phyloP scores from a whole-genome alignment of 2,888 invertebrate genomes.

The Nephrotoma guestfalica region DNA sequence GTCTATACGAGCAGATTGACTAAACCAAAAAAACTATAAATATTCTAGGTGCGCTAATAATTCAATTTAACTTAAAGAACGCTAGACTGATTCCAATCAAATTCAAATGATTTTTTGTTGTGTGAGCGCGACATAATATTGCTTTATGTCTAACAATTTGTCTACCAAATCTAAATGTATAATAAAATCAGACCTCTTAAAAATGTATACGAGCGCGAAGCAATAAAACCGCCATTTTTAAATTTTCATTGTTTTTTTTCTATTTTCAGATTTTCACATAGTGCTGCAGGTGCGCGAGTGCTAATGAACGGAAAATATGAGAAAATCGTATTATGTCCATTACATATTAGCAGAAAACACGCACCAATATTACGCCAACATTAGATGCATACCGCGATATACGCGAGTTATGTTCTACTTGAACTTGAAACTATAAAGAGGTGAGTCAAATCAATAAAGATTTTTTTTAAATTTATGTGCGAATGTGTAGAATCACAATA shows the following conservation, averaged over 20 bases:
- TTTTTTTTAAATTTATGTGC: not conserved
- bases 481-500: not conserved
- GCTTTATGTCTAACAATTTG: not conserved
- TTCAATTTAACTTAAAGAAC: not conserved
- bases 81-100: not conserved
- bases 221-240: not conserved
- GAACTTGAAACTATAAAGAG: conserved; percentile 25
- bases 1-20: not conserved
- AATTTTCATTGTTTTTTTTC: not conserved
- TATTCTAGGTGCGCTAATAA: not conserved
- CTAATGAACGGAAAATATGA: not conserved
- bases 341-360: not conserved
- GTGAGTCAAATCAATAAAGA: conserved; percentile 14
- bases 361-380: conserved; percentile 2
- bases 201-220: not conserved
- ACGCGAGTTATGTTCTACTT: conserved; percentile 18
- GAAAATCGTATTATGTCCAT: not conserved
- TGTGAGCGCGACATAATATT: not conserved
- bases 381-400: not conserved
- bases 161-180: not conserved
- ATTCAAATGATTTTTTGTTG: not conserved
- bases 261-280: not conserved
- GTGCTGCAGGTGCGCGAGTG: not conserved
- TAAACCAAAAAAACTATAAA: not conserved
- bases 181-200: not conserved